phyloP scores from a whole-genome alignment of 2,797 vertebrate genomes.

The Hephaestus fuliginosus region DNA sequence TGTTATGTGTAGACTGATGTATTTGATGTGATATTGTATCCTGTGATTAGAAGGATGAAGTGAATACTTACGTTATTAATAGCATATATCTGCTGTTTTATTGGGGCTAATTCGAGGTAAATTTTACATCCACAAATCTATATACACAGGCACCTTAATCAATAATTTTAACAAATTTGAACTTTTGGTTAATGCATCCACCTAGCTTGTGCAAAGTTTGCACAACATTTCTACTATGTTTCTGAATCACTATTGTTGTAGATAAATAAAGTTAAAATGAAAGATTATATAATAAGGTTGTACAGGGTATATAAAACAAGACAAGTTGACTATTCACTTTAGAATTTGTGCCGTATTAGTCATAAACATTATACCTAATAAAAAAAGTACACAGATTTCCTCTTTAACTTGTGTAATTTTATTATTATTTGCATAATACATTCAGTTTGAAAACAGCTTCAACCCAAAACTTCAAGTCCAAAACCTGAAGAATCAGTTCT shows the following conservation, averaged over 20 bases:
- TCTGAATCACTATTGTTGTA: not conserved
- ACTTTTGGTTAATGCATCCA: not conserved
- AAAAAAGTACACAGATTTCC: constrained; percentile 18
- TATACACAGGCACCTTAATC: not conserved
- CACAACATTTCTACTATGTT: not conserved
- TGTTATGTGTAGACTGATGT: not conserved
- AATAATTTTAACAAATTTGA: not conserved
- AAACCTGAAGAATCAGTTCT: constrained; percentile 63
- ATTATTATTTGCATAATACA: constrained; percentile 86
- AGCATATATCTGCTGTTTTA: no score
- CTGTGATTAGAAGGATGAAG: not conserved
- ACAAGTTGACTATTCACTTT: not conserved
- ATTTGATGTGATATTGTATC: not conserved
- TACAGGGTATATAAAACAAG: not conserved
- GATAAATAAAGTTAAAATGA: not conserved
- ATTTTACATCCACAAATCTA: not conserved
- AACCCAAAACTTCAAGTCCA: constrained; percentile 62
- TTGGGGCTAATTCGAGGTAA: not conserved
- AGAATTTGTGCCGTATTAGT: not conserved
- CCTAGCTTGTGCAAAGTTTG: not conserved
- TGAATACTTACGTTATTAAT: not conserved
- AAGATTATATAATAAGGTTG: not conserved
- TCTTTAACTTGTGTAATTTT: constrained; percentile 67
- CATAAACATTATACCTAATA: not conserved
- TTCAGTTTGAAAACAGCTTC: constrained; percentile 83